Percentiles rank a stretch among this genome's conserved stretches.
Evolutionary conservation across 2,888 invertebrate species (phyloP).

Genomic region (Galeopsomyia nigrocyanea): DNA sequence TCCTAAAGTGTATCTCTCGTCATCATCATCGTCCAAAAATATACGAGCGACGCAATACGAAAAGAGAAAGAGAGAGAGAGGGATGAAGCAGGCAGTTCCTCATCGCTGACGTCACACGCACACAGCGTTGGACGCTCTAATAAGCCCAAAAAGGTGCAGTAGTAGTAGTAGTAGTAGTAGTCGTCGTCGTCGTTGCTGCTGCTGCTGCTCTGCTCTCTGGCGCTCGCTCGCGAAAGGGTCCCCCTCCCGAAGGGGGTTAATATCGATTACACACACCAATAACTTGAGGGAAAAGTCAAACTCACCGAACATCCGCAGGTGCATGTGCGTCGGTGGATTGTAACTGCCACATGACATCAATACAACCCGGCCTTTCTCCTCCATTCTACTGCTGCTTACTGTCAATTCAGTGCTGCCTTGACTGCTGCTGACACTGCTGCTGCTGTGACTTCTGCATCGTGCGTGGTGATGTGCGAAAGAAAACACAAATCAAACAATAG

Average conservation of each 20-base stretch:
- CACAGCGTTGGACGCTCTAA: background rate
- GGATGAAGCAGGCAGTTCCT: slow-evolving; percentile 13
- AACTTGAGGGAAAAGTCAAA: background rate
- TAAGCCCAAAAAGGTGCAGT: slow-evolving; percentile 8
- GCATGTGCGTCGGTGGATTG: slow-evolving; percentile 97
- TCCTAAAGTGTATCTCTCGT: background rate
- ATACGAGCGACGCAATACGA: too few relatives aligned
- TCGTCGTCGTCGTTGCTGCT: too few relatives aligned
- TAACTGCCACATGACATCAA: slow-evolving; percentile 93
- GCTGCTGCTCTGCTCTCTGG: background rate
- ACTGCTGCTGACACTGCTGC: background rate
- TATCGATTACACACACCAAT: slow-evolving; percentile 1
- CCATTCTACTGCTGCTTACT: background rate
- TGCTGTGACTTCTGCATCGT: background rate
- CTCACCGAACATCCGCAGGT: slow-evolving; percentile 96
- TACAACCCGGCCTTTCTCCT: slow-evolving; percentile 71
- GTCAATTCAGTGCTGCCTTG: background rate
- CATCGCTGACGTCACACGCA: background rate
- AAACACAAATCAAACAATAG: background rate
- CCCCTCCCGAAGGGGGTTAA: background rate
- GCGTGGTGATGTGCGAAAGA: background rate
- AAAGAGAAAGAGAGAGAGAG: slow-evolving; percentile 2
- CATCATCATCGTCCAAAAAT: too few relatives aligned
- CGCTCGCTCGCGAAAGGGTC: background rate
- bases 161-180: too few relatives aligned